These are phyloP conservation scores for Polyergus mexicanus DNA, from an alignment of 1,140 invertebrate genomes.

Conservation along the genomic window DNA sequence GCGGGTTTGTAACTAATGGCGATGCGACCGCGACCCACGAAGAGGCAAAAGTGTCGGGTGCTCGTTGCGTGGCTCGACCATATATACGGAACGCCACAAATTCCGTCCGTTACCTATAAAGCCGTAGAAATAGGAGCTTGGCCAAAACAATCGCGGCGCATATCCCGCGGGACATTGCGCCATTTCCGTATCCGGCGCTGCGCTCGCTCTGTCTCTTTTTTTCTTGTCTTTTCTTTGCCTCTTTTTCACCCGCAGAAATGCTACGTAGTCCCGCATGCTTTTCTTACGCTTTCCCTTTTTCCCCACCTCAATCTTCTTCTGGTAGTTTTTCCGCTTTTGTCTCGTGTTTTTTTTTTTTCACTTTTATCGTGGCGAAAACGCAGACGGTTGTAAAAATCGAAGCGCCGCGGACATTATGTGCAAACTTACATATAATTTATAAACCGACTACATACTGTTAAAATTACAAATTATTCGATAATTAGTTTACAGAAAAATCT, in stretches of 20 bases:
- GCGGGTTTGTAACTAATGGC: conserved; percentile 74
- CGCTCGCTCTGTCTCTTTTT: background rate
- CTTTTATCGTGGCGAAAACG: background rate
- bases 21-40: conserved; percentile 56
- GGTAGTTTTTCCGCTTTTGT: conserved; percentile 41
- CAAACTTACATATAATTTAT: background rate
- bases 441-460: background rate
- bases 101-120: conserved; percentile 74
- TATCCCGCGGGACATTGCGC: conserved; percentile 72
- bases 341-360: background rate
- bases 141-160: conserved; percentile 75
- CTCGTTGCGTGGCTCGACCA: conserved; percentile 58
- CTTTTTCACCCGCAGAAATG: background rate
- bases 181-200: conserved; percentile 70
- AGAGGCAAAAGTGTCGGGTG: conserved; percentile 69
- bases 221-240: background rate
- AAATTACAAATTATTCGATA: conserved; percentile 12
- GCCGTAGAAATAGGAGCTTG: conserved; percentile 71
- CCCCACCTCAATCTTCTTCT: background rate
- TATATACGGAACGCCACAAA: conserved; percentile 72
- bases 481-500: background rate
- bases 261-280: background rate
- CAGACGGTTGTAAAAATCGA: background rate
- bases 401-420: background rate
- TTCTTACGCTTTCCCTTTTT: conserved; percentile 52